Conservation (phyloP, 37 sponge, comb jelly and placozoan species). For the Spongia lamella region DNA sequence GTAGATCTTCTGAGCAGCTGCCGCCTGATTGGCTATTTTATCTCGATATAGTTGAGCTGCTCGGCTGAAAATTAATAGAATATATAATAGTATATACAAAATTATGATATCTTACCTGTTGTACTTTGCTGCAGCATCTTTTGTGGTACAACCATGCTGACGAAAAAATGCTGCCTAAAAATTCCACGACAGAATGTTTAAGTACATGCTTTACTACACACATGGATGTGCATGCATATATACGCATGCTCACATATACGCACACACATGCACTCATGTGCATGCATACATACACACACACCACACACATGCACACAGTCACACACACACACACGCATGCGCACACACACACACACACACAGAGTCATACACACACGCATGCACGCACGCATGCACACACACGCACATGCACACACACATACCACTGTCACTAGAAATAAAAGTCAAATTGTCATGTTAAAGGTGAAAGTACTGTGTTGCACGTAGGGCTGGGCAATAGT, state of each 20-base stretch:
- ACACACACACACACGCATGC: neutral
- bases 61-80: constrained; percentile 47
- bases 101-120: constrained; percentile 30
- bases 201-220: neutral
- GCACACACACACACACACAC: neutral
- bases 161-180: constrained; percentile 81
- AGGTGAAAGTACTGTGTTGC: too few species aligned
- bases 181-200: neutral
- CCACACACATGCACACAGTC: neutral
- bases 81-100: neutral
- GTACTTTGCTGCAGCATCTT: constrained; percentile 89
- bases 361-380: constrained; percentile 8
- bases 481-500: too few species aligned
- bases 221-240: neutral
- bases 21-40: constrained; percentile 76
- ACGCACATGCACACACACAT: neutral
- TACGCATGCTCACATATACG: too few species aligned
- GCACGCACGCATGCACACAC: neutral
- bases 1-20: constrained; percentile 71
- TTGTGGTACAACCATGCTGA: constrained; percentile 86
- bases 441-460: too few species aligned
- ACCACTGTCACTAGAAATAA: too few species aligned
- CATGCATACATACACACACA: too few species aligned
- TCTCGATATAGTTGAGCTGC: constrained; percentile 93
- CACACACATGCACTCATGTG: too few species aligned